Evolutionary conservation across 1,140 invertebrate species (phyloP).

Genomic region (Whitmania pigra): DNA sequence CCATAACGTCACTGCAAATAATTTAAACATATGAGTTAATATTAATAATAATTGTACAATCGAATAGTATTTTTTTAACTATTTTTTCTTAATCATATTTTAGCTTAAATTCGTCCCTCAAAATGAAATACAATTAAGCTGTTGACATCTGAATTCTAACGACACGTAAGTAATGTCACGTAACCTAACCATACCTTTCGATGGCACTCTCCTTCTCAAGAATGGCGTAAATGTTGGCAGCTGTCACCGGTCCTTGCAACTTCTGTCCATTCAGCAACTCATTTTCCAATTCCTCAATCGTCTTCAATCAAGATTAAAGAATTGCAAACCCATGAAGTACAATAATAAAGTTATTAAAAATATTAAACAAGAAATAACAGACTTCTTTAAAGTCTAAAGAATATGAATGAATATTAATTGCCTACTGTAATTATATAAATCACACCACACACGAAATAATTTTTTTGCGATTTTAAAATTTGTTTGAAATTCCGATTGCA

Average conservation of each 20-base stretch:
- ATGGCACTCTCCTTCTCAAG: conserved; percentile 60
- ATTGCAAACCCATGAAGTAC: too few species aligned
- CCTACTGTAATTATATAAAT: too few species aligned
- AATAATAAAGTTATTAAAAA: too few species aligned
- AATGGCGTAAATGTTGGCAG: conserved; percentile 75
- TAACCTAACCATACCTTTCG: conserved; percentile 53
- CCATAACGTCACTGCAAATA: conserved; percentile 1
- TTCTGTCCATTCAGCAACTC: conserved; percentile 97
- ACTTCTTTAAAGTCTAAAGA: too few species aligned
- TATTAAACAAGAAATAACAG: too few species aligned
- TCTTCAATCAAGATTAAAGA: conserved; percentile 38
- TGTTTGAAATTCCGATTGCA: too few species aligned
- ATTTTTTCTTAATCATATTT: not conserved
- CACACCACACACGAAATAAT: too few species aligned
- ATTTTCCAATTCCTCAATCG: conserved; percentile 74
- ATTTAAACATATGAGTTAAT: not conserved
- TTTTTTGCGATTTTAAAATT: too few species aligned
- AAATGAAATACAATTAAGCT: not conserved
- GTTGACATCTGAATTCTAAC: not conserved
- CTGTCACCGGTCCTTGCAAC: conserved; percentile 90
- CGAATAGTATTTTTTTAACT: not conserved
- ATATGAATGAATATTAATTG: too few species aligned
- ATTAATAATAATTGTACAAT: not conserved
- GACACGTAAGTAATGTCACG: not conserved
- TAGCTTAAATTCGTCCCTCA: not conserved